phyloP scores from a whole-genome alignment of 2,888 invertebrate species.

The Heliconius sara region DNA sequence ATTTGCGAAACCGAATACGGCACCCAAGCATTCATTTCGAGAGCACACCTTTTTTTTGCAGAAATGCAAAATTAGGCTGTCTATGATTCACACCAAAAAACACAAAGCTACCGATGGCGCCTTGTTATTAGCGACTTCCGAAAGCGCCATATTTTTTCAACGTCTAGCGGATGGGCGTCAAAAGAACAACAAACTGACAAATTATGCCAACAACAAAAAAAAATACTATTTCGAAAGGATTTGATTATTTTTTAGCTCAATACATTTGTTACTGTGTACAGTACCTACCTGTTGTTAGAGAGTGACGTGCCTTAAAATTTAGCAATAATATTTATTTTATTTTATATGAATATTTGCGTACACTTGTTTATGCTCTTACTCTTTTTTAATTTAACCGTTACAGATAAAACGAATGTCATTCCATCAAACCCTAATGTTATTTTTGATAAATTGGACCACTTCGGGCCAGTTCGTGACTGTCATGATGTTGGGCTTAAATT shows the following conservation, averaged over 20 bases:
- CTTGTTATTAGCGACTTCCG: conserved; percentile 81
- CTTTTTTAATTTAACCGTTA: conserved; percentile 31
- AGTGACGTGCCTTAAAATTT: not conserved
- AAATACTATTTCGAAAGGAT: conserved; percentile 59
- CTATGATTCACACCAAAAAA: conserved; percentile 54
- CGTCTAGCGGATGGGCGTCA: conserved; percentile 68
- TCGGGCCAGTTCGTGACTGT: conserved; percentile 78
- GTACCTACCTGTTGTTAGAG: no score
- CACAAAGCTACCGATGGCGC: conserved; percentile 78
- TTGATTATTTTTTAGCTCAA: conserved; percentile 51
- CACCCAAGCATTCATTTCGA: conserved; percentile 49
- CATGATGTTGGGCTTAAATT: conserved; percentile 66
- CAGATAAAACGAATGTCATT: conserved; percentile 44
- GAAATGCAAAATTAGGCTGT: conserved; percentile 32
- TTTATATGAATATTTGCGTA: not conserved
- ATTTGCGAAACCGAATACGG: conserved; percentile 63
- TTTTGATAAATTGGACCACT: conserved; percentile 52
- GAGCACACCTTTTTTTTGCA: conserved; percentile 13
- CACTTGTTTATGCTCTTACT: not conserved
- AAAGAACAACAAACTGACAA: conserved; percentile 80
- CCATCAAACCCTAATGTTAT: conserved; percentile 57
- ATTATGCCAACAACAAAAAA: conserved; percentile 76
- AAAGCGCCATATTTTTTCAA: conserved; percentile 69
- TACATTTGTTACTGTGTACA: not conserved
- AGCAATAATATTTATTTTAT: not conserved